A percentile compares a stretch with the other conserved stretches of the same genome.
These are phyloP conservation scores for Diaperis boleti DNA, from an alignment of 2,888 invertebrate genomes.

Conservation along the genomic window DNA sequence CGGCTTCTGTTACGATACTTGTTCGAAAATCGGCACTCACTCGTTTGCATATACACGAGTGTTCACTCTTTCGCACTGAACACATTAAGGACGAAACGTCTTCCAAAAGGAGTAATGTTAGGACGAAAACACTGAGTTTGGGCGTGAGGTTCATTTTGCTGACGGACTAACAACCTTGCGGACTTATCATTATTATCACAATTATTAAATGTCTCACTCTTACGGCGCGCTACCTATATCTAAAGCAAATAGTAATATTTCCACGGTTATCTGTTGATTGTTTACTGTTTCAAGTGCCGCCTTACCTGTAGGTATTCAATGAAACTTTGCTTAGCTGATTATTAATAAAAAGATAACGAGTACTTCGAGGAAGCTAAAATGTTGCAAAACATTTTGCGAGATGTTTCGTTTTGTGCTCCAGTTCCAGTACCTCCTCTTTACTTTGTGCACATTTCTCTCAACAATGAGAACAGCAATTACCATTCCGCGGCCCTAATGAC, in stretches of 20 bases:
- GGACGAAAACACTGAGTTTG: constrained; percentile 2
- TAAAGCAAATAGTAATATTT: constrained; percentile 13
- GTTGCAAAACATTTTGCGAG: too few relatives aligned
- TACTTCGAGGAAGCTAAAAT: too few relatives aligned
- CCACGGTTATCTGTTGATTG: background rate
- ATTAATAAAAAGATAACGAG: too few relatives aligned
- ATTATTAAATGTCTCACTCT: background rate
- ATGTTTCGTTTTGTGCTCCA: too few relatives aligned
- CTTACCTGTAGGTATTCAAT: too few relatives aligned
- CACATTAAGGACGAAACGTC: background rate
- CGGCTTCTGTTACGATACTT: constrained; percentile 42
- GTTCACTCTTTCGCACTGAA: constrained; percentile 7
- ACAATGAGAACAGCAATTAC: background rate
- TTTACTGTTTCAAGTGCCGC: constrained; percentile 5
- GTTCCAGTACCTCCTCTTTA: too few relatives aligned
- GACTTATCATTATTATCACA: constrained; percentile 18
- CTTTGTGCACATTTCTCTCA: background rate
- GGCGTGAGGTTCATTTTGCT: constrained; percentile 2
- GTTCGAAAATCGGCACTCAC: background rate
- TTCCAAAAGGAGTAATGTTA: background rate
- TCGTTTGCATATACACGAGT: constrained; percentile 19
- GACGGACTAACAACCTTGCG: background rate
- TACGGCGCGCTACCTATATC: constrained; percentile 13
- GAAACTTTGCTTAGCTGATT: background rate
- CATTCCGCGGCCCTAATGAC: background rate